A percentile compares a stretch with the other conserved stretches of the same genome.
phyloP scores from a whole-genome alignment of 2,888 invertebrate species.

The Tridacna gigas region DNA sequence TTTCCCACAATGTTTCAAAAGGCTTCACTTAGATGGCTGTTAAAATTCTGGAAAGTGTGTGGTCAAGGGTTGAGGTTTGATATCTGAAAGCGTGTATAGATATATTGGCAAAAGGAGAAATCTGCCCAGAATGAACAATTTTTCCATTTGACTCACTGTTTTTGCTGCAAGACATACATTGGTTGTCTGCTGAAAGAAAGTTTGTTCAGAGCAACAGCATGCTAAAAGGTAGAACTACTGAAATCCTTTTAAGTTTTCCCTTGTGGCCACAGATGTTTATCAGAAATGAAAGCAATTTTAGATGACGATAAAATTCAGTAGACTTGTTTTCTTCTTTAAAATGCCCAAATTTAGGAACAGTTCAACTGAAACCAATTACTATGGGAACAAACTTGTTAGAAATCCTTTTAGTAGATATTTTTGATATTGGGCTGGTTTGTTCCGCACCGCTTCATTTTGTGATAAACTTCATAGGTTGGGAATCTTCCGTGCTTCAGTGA shows the following conservation, averaged over 20 bases:
- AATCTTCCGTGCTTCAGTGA: constrained; percentile 42
- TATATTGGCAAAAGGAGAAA: neutral
- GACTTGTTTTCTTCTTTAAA: constrained; percentile 15
- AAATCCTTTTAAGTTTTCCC: constrained; percentile 5
- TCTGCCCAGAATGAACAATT: neutral
- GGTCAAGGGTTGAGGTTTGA: no score
- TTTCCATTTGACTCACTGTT: neutral
- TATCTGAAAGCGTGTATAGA: neutral
- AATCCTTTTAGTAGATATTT: constrained; percentile 32
- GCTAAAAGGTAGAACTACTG: neutral
- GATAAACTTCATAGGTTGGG: constrained; percentile 29
- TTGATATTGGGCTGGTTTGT: constrained; percentile 24
- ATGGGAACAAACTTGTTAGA: constrained; percentile 28
- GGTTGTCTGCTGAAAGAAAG: neutral
- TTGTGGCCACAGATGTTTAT: constrained; percentile 11
- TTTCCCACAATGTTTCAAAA: no score
- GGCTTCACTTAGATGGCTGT: no score
- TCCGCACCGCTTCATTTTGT: constrained; percentile 6
- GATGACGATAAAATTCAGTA: constrained; percentile 16
- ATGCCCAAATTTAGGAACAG: constrained; percentile 29
- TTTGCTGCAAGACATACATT: neutral
- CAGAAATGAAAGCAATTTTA: neutral
- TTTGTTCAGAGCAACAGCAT: neutral
- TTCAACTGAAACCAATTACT: constrained; percentile 31
- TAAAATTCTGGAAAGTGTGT: no score